These are phyloP conservation scores for Cynopterus brachyotis DNA, from an alignment of 2,113 vertebrate genomes.

Conservation along the genomic window DNA sequence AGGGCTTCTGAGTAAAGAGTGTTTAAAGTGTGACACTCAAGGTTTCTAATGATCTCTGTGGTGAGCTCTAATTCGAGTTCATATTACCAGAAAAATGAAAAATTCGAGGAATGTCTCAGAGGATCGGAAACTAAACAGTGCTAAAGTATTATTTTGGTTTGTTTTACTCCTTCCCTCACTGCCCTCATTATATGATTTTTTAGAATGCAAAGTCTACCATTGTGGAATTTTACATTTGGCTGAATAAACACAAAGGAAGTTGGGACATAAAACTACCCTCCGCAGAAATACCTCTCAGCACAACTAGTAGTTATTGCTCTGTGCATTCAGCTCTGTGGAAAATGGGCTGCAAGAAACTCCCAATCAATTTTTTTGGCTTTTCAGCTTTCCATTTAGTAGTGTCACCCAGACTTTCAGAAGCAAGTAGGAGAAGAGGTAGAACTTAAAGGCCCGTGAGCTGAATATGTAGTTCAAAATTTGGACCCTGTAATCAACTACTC, in stretches of 20 bases:
- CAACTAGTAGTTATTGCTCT: background rate
- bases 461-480: background rate
- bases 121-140: slow-evolving; percentile 46
- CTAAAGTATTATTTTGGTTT: slow-evolving; percentile 66
- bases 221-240: slow-evolving; percentile 76
- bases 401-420: background rate
- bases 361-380: background rate
- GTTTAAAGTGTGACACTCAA: slow-evolving; percentile 77
- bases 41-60: slow-evolving; percentile 75
- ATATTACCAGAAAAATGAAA: slow-evolving; percentile 69
- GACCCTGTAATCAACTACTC: background rate
- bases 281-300: slow-evolving; percentile 34
- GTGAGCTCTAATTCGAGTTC: slow-evolving; percentile 79
- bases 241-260: slow-evolving; percentile 62
- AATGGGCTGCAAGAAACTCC: background rate
- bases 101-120: slow-evolving; percentile 69
- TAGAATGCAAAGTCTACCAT: slow-evolving; percentile 49
- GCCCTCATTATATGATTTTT: slow-evolving; percentile 69
- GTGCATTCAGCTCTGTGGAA: background rate
- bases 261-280: slow-evolving; percentile 35
- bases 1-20: slow-evolving; percentile 80
- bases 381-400: background rate
- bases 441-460: background rate
- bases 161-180: slow-evolving; percentile 41
- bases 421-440: background rate